Evolutionary conservation across 2,113 vertebrate genomes (phyloP).

Genomic region (Romanogobio albipinnatus): DNA sequence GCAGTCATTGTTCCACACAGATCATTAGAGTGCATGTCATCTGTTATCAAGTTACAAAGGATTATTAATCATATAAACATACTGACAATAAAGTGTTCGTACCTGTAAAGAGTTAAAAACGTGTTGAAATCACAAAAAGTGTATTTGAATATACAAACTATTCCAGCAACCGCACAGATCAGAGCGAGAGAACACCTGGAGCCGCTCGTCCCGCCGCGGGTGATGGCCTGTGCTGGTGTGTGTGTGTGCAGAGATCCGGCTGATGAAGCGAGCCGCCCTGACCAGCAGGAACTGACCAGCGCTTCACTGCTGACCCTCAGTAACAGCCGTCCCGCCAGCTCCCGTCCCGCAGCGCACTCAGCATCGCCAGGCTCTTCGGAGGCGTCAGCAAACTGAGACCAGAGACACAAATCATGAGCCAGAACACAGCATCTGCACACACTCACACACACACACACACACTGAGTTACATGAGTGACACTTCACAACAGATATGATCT

Average conservation of each 20-base stretch:
- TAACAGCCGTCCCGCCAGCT: slow-evolving; percentile 91
- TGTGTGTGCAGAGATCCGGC: no score
- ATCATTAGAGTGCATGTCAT: not conserved
- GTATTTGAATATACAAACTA: not conserved
- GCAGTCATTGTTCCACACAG: slow-evolving; percentile 52
- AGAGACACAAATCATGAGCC: not conserved
- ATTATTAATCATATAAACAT: not conserved
- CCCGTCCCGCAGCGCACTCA: slow-evolving; percentile 86
- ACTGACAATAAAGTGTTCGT: not conserved
- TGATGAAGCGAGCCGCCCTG: slow-evolving; percentile 69
- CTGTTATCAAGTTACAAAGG: not conserved
- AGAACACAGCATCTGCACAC: no score
- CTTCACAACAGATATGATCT: no score
- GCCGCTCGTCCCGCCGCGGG: no score
- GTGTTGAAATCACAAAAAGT: slow-evolving; percentile 46
- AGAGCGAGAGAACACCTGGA: not conserved
- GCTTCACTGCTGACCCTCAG: slow-evolving; percentile 34
- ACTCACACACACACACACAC: no score
- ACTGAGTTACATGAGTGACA: no score
- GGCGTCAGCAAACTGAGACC: slow-evolving; percentile 86
- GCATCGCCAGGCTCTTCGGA: slow-evolving; percentile 87
- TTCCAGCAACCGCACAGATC: slow-evolving; percentile 37
- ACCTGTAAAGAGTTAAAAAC: slow-evolving; percentile 61
- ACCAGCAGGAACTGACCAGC: slow-evolving; percentile 81
- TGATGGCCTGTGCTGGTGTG: no score